Conservation (phyloP, 2,113 vertebrate species). For the Hucho hucho region DNA sequence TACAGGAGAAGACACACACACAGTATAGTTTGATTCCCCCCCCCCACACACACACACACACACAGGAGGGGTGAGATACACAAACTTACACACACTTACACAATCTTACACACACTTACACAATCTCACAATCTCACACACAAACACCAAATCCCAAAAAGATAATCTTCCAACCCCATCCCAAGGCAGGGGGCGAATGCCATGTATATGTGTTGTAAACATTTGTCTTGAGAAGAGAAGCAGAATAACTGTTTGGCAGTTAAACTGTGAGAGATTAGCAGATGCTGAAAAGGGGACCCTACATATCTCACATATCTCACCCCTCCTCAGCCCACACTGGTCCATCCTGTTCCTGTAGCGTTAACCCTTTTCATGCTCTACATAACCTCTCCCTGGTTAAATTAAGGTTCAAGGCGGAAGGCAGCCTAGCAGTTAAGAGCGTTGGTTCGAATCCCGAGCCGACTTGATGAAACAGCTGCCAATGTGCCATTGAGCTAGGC, state of each 20-base stretch:
- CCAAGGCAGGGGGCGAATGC: conserved; percentile 23
- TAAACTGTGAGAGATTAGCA: conserved; percentile 50
- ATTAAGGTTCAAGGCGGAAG: not conserved
- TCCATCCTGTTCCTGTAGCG: not conserved
- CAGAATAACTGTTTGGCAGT: conserved; percentile 56
- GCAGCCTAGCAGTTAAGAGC: no score
- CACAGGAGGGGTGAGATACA: no score
- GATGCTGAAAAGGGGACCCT: conserved; percentile 10
- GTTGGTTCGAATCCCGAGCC: no score
- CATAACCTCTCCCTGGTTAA: conserved; percentile 6
- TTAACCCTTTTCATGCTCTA: conserved; percentile 27
- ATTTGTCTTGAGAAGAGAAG: conserved; percentile 28
- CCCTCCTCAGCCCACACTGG: not conserved
- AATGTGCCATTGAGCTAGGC: no score
- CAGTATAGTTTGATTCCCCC: not conserved
- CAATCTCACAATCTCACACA: not conserved
- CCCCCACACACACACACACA: not conserved
- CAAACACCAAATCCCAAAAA: not conserved
- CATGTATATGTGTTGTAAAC: conserved; percentile 44
- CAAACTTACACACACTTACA: not conserved
- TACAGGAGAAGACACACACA: not conserved
- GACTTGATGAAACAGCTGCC: no score
- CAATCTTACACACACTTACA: not conserved
- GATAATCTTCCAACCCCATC: conserved; percentile 38
- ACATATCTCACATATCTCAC: not conserved